Conservation (phyloP, 2,888 invertebrate genomes). For the Auanema freiburgensis region DNA sequence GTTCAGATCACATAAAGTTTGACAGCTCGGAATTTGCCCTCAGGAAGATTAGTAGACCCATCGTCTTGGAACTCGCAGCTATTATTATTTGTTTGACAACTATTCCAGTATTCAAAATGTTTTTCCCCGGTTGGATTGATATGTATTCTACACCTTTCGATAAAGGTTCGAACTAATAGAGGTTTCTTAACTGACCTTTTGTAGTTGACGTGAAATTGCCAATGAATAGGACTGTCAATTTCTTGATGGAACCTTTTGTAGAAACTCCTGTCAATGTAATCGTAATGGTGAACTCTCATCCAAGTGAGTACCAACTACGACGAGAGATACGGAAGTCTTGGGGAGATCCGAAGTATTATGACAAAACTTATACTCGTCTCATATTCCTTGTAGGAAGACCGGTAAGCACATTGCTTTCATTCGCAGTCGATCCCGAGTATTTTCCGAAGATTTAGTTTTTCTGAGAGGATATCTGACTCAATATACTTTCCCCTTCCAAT, state of each 20-base stretch:
- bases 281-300: conserved; percentile 15
- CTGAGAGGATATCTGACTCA: too few species aligned
- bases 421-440: neutral
- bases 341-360: conserved; percentile 26
- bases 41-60: neutral
- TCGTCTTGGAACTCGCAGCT: neutral
- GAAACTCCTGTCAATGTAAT: conserved; percentile 4
- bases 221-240: conserved; percentile 13
- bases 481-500: too few species aligned
- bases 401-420: conserved; percentile 8
- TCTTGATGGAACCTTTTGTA: conserved; percentile 1
- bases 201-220: conserved; percentile 14
- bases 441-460: too few species aligned
- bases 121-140: conserved; percentile 10
- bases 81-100: conserved; percentile 6
- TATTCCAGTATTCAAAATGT: conserved; percentile 9
- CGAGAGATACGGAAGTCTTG: conserved; percentile 31
- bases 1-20: too few species aligned
- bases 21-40: too few species aligned
- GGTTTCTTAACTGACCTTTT: neutral
- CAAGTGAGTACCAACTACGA: conserved; percentile 22
- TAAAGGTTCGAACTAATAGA: conserved; percentile 3
- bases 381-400: conserved; percentile 36
- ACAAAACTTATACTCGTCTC: conserved; percentile 20
- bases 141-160: conserved; percentile 15